A percentile compares a stretch with the other conserved stretches of the same genome.
Evolutionary conservation across 2,797 vertebrate genomes (phyloP).

Genomic region (Catamblyrhynchus diadema): DNA sequence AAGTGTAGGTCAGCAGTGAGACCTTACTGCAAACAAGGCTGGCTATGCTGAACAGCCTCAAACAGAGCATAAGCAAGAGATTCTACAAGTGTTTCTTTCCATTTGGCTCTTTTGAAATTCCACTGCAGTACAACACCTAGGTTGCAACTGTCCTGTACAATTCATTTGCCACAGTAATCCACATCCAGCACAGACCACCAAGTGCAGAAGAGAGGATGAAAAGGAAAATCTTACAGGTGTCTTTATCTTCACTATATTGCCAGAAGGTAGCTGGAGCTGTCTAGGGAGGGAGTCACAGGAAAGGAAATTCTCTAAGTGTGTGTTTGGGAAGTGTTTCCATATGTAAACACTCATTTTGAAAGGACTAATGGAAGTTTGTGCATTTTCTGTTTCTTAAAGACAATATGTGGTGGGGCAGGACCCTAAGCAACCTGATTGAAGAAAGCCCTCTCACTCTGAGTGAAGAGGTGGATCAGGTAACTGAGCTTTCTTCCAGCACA

Average conservation of each 20-base stretch:
- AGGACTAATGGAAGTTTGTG: background rate
- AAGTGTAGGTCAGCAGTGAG: background rate
- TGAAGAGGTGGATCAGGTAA: background rate
- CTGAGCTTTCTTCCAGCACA: background rate
- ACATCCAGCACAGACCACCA: background rate
- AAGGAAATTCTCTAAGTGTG: background rate
- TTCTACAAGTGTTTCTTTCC: background rate
- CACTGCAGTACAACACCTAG: background rate
- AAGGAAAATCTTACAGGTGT: background rate
- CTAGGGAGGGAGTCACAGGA: background rate
- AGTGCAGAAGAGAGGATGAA: background rate
- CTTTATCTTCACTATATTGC: background rate
- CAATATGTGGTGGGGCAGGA: background rate
- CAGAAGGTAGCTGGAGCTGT: background rate
- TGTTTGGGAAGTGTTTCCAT: accelerated
- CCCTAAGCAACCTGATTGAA: background rate
- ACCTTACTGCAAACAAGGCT: background rate
- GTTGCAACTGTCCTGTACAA: background rate
- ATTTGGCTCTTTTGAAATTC: background rate
- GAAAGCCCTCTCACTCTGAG: background rate
- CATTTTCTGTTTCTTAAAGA: background rate
- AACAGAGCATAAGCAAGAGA: background rate
- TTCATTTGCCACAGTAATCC: background rate
- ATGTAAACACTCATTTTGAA: background rate
- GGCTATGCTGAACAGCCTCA: background rate